Base-by-base conservation (phyloP, 2,113 vertebrate genomes). In the Tachycineta bicolor region DNA sequence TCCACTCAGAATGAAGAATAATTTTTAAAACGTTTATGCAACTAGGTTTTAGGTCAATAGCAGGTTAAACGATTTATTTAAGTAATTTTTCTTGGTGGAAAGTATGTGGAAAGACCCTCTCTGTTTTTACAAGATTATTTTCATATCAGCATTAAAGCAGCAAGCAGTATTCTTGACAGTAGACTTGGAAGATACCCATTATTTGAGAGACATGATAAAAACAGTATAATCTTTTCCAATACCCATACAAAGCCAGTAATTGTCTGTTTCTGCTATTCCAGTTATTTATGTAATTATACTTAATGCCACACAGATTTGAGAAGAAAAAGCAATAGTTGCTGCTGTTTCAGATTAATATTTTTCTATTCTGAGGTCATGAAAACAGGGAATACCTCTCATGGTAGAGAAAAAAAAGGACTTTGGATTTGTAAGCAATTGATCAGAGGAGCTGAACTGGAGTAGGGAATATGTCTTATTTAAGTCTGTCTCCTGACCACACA, bases 241-340 rank as follows among this genome's bases (percentile, higher is more conserved):
- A 96, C 58, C 16, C 62, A 68, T 83, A 93, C 86, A 96, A 96
- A 96, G 92, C 88, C 86, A 93, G 90, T 85, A 83, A 96, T 96
- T 95, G 80, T 94, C 94, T 95, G 83, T 90, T 94, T 94, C 83
- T 95, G 85, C 83, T 69, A 69, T 96, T 94, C 76, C 69, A 90
- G 88, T 90, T 95, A 97, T 96, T 96, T 95, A 60, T 96, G 90
- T 96, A 97, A 97, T 97, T 96, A 94, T 86, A 80, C 82, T 95
- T 94, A 96, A 96, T 96, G 85, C 94, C 88, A 83, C 64, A 75
- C 87, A 93, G 79, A 97, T 93, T 96, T 86, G 60, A 93, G 88
- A 95, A 86, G 83, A 94, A 94, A 93, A 93, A 93, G 59, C 91
- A 92, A 68, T 90, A 78, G 79, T 92, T 93, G 44, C 92, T 94